Evolutionary conservation across 2,797 vertebrate genomes (phyloP).

Genomic region (Danio albolineatus): DNA sequence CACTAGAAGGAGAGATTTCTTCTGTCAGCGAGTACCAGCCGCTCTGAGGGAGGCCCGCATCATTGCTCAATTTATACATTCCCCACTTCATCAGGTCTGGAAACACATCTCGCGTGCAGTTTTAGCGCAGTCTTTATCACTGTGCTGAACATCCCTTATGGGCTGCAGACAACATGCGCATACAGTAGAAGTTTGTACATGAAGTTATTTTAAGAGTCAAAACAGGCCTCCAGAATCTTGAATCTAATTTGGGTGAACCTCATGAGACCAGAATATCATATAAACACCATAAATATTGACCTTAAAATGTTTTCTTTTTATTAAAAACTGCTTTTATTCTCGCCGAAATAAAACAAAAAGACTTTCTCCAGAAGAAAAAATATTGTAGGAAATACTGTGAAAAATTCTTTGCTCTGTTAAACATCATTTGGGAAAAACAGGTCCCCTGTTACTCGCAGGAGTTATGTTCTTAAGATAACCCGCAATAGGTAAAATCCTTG

Average conservation of each 20-base stretch:
- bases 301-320: too few relatives aligned
- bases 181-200: not conserved
- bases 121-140: not conserved
- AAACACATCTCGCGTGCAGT: slow-evolving; percentile 26
- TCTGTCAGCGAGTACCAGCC: slow-evolving; percentile 42
- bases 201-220: not conserved
- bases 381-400: too few relatives aligned
- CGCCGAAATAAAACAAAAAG: too few relatives aligned
- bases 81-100: slow-evolving; percentile 44
- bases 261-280: not conserved
- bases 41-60: slow-evolving; percentile 15
- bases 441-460: too few relatives aligned
- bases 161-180: not conserved
- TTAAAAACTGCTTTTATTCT: too few relatives aligned
- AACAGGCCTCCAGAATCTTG: not conserved
- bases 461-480: too few relatives aligned
- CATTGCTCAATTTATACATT: slow-evolving; percentile 54
- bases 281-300: too few relatives aligned
- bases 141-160: not conserved
- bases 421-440: too few relatives aligned
- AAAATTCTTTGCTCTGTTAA: too few relatives aligned
- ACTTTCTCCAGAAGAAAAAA: too few relatives aligned
- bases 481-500: too few relatives aligned
- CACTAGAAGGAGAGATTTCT: slow-evolving; percentile 37
- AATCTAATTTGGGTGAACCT: not conserved